Base-by-base conservation (phyloP, 1,140 invertebrate species). In the Drosophila kohkoa region DNA sequence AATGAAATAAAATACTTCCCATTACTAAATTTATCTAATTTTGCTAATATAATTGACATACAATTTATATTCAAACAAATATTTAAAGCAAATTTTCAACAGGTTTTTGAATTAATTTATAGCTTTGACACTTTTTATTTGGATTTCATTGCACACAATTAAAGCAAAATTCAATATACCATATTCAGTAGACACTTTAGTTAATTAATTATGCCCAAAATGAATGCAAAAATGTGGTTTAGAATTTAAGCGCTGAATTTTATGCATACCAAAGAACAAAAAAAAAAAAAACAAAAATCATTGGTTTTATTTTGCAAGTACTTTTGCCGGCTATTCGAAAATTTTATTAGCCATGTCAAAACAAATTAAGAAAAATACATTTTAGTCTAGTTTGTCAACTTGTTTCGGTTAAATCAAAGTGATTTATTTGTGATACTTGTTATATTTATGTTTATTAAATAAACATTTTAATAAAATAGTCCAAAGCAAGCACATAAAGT, bases 351-450 rank as follows among this genome's bases (percentile, higher is more conserved):
- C 4, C 25, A 5, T 11, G n/a, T 6, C 25, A 52, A 52, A 28
- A 30, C 13, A 52, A 52, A 52, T 52, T 1, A 52, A 52, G 1
- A 52, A n/a, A 30, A 52, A 52, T 30, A 52, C 2, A 6, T 13
- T 52, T 51, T 28, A n/a, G 48, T 8, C 48, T 25, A 11, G 11
- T 51, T 51, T 38, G 7, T 11, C 48, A 25, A 28, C 20, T n/a
- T 2, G 16, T 52, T 52, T 4, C 28, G 1, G 25, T 28, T 5
- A 13, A 30, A 52, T 13, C 49, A 30, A 52, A 30, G 25, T 30
- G 49, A 51, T 51, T 51, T 51, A 51, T 51, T 51, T 51, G 25
- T 13, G 49, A 51, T 5, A 30, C 25, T 25, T 52, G 49, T 28
- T 49, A 8, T 28, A 38, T 30, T 52, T 52, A 5, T 30, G 49